Percentiles rank a stretch among this genome's conserved stretches.
Evolutionary conservation across 2,888 invertebrate genomes (phyloP).

Genomic region (Biston betularia): DNA sequence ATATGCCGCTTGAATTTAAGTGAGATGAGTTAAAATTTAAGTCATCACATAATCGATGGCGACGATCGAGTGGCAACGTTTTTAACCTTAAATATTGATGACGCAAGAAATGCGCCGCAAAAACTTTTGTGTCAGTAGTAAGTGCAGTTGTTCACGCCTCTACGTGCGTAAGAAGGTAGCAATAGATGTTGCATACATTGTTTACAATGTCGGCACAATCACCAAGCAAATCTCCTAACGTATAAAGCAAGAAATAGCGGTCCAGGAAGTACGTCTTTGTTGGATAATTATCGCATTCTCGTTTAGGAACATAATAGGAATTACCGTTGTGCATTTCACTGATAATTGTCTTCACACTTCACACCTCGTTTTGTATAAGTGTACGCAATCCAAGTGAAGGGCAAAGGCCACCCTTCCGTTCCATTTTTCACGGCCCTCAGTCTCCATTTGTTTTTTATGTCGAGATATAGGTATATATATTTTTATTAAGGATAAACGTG

Average conservation of each 20-base stretch:
- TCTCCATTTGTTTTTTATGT: not conserved
- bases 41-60: too few species aligned
- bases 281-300: conserved; percentile 40
- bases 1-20: too few species aligned
- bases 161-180: conserved; percentile 42
- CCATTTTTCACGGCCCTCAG: conserved; percentile 6
- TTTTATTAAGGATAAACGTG: too few species aligned
- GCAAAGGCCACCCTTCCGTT: conserved; percentile 29
- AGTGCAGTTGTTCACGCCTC: conserved; percentile 2
- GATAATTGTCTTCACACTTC: conserved; percentile 30
- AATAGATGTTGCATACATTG: conserved; percentile 20
- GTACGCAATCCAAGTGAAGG: conserved; percentile 13
- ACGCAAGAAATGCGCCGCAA: not conserved
- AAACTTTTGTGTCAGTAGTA: not conserved
- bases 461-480: not conserved
- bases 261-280: conserved; percentile 37
- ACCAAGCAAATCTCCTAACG: conserved; percentile 1
- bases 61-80: too few species aligned
- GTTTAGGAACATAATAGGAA: conserved; percentile 33
- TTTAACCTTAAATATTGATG: not conserved
- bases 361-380: conserved; percentile 23
- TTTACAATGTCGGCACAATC: conserved; percentile 38
- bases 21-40: too few species aligned
- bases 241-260: conserved; percentile 37
- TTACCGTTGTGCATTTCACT: conserved; percentile 28